These are phyloP conservation scores for Eumacrocentrus americanus DNA, from an alignment of 2,888 invertebrate species.

Conservation along the genomic window DNA sequence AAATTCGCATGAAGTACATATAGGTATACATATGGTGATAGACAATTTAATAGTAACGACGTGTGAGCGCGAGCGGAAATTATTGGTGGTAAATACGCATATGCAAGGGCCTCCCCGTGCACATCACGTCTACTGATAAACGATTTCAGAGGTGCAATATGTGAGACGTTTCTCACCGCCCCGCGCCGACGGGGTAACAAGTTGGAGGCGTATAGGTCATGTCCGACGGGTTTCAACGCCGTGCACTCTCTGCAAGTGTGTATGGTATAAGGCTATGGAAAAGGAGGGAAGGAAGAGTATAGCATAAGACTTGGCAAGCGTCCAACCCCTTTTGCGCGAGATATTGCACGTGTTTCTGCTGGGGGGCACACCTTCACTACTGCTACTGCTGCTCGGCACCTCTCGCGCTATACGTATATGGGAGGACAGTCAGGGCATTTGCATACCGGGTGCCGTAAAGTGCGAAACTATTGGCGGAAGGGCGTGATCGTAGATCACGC, in stretches of 20 bases:
- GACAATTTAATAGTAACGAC: no score
- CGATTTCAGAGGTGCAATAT: slow-evolving; percentile 20
- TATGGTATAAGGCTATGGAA: slow-evolving; percentile 15
- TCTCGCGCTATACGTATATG: slow-evolving; percentile 1
- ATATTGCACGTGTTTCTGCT: slow-evolving; percentile 31
- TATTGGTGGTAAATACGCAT: slow-evolving; percentile 5
- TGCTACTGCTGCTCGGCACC: neutral
- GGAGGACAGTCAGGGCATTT: slow-evolving; percentile 42
- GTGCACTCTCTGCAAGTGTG: no score
- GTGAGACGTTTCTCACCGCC: slow-evolving; percentile 21
- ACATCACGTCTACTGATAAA: slow-evolving; percentile 1
- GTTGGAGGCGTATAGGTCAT: slow-evolving; percentile 28
- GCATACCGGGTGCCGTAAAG: slow-evolving; percentile 55
- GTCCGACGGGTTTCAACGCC: slow-evolving; percentile 30
- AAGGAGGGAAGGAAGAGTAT: slow-evolving; percentile 31
- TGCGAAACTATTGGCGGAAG: slow-evolving; percentile 54
- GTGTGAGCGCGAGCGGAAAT: neutral
- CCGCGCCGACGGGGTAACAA: slow-evolving; percentile 23
- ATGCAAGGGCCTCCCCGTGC: neutral
- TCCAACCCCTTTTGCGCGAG: slow-evolving; percentile 26
- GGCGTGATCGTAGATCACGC: slow-evolving; percentile 34
- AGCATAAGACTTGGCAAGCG: slow-evolving; percentile 30
- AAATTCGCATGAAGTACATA: no score
- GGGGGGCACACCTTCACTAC: neutral
- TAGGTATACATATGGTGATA: no score